A percentile compares a stretch with the other conserved stretches of the same genome.
phyloP scores from a whole-genome alignment of 2,113 vertebrate species.

The Phalacrocorax carbo region DNA sequence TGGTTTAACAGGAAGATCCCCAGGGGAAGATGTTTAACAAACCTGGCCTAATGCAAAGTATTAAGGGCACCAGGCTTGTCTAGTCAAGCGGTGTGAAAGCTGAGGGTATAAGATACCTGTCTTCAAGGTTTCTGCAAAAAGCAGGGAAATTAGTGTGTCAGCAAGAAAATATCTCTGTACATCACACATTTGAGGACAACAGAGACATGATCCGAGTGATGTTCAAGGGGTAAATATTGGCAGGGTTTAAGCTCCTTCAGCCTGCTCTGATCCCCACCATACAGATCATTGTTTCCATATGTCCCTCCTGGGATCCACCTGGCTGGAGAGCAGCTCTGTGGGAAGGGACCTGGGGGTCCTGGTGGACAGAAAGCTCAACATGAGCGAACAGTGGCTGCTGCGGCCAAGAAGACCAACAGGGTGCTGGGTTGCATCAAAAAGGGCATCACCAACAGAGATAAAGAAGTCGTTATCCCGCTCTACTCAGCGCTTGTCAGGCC shows the following conservation, averaged over 20 bases:
- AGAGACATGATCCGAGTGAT: not conserved
- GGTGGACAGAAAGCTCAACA: too few species aligned
- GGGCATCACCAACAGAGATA: too few species aligned
- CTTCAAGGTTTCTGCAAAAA: not conserved
- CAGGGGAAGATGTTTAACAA: not conserved
- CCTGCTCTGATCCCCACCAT: not conserved
- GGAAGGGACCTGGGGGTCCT: too few species aligned
- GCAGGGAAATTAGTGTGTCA: not conserved
- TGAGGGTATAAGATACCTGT: not conserved
- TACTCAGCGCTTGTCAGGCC: too few species aligned
- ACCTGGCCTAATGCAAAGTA: not conserved
- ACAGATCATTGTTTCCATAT: fast-evolving
- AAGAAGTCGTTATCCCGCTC: too few species aligned
- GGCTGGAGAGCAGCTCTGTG: too few species aligned
- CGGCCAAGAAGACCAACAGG: too few species aligned
- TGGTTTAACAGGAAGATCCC: not conserved
- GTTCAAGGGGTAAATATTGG: not conserved
- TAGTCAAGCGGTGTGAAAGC: not conserved
- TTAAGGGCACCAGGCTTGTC: not conserved
- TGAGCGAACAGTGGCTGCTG: too few species aligned
- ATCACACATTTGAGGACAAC: not conserved
- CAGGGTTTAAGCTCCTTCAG: not conserved
- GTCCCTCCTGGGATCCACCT: not conserved
- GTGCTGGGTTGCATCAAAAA: too few species aligned
- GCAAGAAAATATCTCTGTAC: not conserved